Base-by-base conservation (phyloP, 2,888 invertebrate genomes). In the Geotrupes spiniger region DNA sequence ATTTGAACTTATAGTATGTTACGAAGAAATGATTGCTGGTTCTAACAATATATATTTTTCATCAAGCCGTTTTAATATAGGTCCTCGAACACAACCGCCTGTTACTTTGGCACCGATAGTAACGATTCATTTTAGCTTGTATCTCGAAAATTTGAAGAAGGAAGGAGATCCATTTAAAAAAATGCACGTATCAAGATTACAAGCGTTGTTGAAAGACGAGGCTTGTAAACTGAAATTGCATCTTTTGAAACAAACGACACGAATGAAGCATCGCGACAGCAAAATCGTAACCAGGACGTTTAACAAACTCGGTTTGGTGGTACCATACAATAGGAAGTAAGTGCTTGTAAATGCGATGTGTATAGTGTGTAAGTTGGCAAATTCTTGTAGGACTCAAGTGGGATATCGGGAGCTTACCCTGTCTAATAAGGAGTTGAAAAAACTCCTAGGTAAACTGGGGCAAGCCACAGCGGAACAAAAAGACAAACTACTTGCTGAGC, bases 231-330 rank as follows among this genome's bases (percentile, higher is more conserved):
- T 84, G 50, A 73, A 78, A 2, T 78, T 84, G 45, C 72, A 76
- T 36, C 64, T 91, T 33, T 78, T 82, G 2, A 70, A 72, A 49
- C 80, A 78, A 33, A 79, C 81, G 6, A 65, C 72, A 16, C 74
- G 76, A 49, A 86, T 87, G 71, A 81, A 79, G 52, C 75, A 76
- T 39, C 76, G 86, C n/a, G 75, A 80, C 26, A 76, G 76, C 33
- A 79, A 78, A 51, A 78, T 81, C 8, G 82, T 89, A 1, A 75
- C 88, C 0, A 83, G 80, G 68, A 83, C 88, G 25, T 86, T 92
- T 60, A 91, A 92, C 69, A 83, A 83, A 46, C 84, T 85, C 33
- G 94, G 94, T 10, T 83, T 95, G 61, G 85, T 88, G 17, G 94
- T 95, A 1, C 93, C 93, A 0, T 86, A 85, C 46, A 78, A 92